A percentile compares a stretch with the other conserved stretches of the same genome.
Conservation (phyloP, 2,888 invertebrate genomes). For the Eupelmus urozonus region DNA sequence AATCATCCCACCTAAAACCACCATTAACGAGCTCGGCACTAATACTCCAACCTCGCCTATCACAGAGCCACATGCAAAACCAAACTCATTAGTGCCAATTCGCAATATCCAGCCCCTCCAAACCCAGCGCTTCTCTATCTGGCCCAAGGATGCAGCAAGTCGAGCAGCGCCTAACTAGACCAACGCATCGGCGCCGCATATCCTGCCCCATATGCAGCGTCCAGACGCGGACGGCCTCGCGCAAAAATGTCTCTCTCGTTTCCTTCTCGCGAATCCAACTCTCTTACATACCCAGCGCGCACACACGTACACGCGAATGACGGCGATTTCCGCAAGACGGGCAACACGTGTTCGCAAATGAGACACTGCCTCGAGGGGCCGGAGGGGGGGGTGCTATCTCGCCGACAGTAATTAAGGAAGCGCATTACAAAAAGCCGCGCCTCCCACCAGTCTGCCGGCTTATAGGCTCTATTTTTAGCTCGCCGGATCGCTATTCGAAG, state of each 20-base stretch:
- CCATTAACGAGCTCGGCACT: too few species aligned
- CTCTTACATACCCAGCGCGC: constrained; percentile 8
- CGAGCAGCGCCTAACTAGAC: too few species aligned
- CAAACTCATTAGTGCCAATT: too few species aligned
- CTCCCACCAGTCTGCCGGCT: background rate
- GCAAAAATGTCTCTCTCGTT: constrained; percentile 68
- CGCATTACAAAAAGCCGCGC: constrained; percentile 50
- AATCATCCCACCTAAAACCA: too few species aligned
- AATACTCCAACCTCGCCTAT: too few species aligned
- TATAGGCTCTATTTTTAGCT: constrained; percentile 33
- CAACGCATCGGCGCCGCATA: background rate
- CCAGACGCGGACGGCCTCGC: constrained; percentile 66
- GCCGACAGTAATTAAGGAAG: constrained; percentile 58
- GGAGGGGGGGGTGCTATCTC: too few species aligned
- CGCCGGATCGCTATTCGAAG: constrained; percentile 37
- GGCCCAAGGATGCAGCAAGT: too few species aligned
- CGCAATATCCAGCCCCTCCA: too few species aligned
- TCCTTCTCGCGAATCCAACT: constrained; percentile 13
- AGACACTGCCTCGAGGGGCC: too few species aligned
- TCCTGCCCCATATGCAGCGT: constrained; percentile 68
- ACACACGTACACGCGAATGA: constrained; percentile 6
- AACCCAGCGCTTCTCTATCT: too few species aligned
- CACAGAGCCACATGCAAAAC: too few species aligned
- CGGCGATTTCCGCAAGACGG: constrained; percentile 57
- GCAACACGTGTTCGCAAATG: constrained; percentile 46